Conservation (phyloP, 2,113 vertebrate species). For the Oreochromis tanganicae region DNA sequence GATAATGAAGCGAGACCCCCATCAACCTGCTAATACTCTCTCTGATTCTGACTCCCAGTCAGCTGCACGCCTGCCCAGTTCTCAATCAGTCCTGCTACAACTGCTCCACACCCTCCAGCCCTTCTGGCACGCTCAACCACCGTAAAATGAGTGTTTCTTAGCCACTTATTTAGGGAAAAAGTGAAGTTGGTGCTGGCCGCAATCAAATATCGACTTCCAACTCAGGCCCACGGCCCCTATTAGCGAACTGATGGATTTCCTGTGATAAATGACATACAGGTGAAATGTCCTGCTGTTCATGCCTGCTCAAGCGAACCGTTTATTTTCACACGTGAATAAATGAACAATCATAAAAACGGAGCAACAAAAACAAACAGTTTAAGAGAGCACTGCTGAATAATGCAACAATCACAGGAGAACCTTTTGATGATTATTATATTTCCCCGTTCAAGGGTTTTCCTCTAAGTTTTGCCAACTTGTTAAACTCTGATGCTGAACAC, state of each 20-base stretch:
- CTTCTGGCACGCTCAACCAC: background rate
- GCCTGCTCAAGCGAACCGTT: background rate
- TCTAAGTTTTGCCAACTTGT: background rate
- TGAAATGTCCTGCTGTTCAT: background rate
- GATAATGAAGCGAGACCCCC: slow-evolving; percentile 40
- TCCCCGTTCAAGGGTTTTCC: background rate
- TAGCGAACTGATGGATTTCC: slow-evolving; percentile 1
- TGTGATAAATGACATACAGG: background rate
- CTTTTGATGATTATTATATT: background rate
- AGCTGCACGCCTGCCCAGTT: background rate
- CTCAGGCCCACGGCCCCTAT: background rate
- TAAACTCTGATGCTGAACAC: background rate
- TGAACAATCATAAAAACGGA: background rate
- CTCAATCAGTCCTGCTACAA: slow-evolving; percentile 6
- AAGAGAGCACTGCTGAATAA: background rate
- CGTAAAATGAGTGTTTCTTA: background rate
- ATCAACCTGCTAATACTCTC: background rate
- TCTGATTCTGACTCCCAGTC: background rate
- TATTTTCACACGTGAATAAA: background rate
- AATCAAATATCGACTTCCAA: slow-evolving; percentile 20
- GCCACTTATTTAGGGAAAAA: background rate
- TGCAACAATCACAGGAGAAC: background rate
- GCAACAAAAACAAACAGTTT: background rate
- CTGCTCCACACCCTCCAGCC: background rate
- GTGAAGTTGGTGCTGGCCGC: background rate